Base-by-base conservation (phyloP, 2,888 invertebrate species). In the Terebella lapidaria region DNA sequence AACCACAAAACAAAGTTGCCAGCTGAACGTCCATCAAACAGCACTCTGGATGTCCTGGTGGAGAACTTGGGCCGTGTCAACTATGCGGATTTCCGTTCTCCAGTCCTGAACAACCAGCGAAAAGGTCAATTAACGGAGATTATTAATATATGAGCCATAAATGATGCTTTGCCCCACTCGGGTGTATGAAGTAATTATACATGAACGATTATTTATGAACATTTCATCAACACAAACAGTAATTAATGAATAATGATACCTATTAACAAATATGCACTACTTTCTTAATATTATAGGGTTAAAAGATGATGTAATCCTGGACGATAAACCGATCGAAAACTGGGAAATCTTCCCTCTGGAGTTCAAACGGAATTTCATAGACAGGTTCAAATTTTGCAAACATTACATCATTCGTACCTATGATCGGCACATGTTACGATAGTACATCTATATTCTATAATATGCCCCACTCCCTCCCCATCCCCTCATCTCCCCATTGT, bases 21-120 rank as follows among this genome's bases (percentile, higher is more conserved):
- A 3, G 26, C 28, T 26, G 35, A 29, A 3, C n/a, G 15, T 24
- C 22, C 51, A 22, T 35, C 25, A 10, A 56, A 20, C 20, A 56
- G 24, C n/a, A 51, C 46, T 15, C 61, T 83, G 55, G 81, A 81
- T 61, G 72, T 76, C 26, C 74, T 85, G 49, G 84, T 85, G 54
- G 83, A 84, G 70, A 84, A 84, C 65, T 72, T 79, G 66, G 83
- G 81, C 0, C 70, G 84, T 46, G 80, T 82, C 2, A 83, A 83
- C 71, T 84, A 76, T 66, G 70, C 70, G 20, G 66, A 67, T 20
- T 66, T 62, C 42, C 61, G 64, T 10, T 70, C 62, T 2, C 60
- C 68, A 70, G 71, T 77, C 24, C 73, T 83, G 26, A 77, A 81
- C 59, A 74, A 77, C 56, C 74, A 81, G 74, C 63, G 77, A 45